Base-by-base conservation (phyloP, 1,140 invertebrate species). In the Reticulitermes speratus region DNA sequence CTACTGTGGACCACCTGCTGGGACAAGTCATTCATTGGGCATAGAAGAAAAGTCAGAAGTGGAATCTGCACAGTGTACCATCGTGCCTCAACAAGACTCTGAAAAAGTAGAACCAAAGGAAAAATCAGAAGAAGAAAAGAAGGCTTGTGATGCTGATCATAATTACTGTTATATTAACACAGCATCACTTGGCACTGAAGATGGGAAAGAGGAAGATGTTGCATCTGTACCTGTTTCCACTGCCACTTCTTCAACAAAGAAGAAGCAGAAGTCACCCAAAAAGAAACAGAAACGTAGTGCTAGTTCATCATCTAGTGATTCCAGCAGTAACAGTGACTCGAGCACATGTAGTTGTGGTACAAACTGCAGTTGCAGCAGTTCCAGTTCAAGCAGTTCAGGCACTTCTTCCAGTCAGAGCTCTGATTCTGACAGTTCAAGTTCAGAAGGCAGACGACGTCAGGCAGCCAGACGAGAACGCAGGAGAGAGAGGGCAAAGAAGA, bases 291-390 rank as follows among this genome's bases (percentile, higher is more conserved):
- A 89, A 48, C 90, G 89, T 75, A 85, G 87, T 38, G 90, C 88
- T 55, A 90, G 89, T 83, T 93, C 93, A 16, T 94, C 94, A 14
- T 94, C 94, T 2, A 95, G 94, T 88, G 95, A 94, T 87, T 95
- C 95, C 14, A 96, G 95, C 45, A 95, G 94, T 89, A 95, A 95
- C 87, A 94, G 93, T 48, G 95, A 95, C 88, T 95, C 95, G 6
- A 94, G 93, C 86, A 95, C 94, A 89, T 96, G 96, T 88, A 95
- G 94, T 0, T 96, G 96, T 89, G 95, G 95, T 11, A 94, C 94
- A 7, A 95, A 96, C 90, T 97, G 96, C 88, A 96, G 95, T 88
- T 96, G 95, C 87, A 95, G 94, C 65, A 95, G 94, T 83, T 94
- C 94, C 21, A 92, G 91, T 88, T 93, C 91, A 0, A 91, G 91